Base-by-base conservation (phyloP, 2,888 invertebrate genomes). In the Epinotia nisella region DNA sequence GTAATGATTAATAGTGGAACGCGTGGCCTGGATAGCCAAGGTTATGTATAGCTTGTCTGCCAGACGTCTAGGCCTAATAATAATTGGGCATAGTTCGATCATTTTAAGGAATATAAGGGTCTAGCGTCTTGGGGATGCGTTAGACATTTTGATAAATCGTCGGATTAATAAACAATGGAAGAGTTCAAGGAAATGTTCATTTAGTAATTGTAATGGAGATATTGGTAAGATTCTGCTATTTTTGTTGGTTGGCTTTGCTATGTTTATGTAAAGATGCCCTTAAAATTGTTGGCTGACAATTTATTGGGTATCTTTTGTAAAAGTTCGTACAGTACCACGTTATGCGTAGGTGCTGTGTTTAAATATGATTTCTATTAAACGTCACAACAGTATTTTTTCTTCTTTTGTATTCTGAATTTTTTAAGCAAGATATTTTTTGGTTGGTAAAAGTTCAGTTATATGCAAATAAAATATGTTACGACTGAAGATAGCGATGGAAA, bases 201-300 rank as follows among this genome's bases (percentile, higher is more conserved):
- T 9, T 45, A 41, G 45, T 61, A 13, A 60, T 60, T 61, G 45
- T 45, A 21, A 45, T 21, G 62, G 65, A 21, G 53, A 58, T 62
- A 60, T 70, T 62, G 9, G 66, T 29, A 61, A 64, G 64, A 64
- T 62, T 71, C 21, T 19, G 17, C 2, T n/a, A 13, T 1, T 68
- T 62, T 58, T 15, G 41, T 74, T 76, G 74, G 9, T 35, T 35
- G 35, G 35, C 9, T 35, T 68, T 68, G 55, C 75, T 75, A 55
- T 71, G 75, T 75, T 68, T 68, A 56, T 75, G 74, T 64, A 15
- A 39, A n/a, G 77, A 81, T 86, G 51, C 80, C 71, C 80, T 77
- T 80, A 81, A 82, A 85, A 84, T 84, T 84, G 80, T 82, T 87
- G 88, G 88, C 88, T 88, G 85, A 80, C 86, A 83, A 83, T 86